Base-by-base conservation (phyloP, 2,888 invertebrate genomes). In the Pedicia rivosa region DNA sequence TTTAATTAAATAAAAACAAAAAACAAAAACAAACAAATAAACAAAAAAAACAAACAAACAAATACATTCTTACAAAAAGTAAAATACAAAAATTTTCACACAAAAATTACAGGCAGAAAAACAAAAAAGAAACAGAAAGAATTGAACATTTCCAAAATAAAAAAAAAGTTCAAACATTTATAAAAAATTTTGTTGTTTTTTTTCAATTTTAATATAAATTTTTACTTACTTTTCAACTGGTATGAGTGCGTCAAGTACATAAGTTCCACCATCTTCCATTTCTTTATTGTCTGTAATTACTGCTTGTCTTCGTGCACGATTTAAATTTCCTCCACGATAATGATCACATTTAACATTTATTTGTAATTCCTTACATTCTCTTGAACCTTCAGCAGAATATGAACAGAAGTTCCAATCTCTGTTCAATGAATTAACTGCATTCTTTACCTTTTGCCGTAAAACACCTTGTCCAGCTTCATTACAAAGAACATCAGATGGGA, bases 321-420 rank as follows among this genome's bases (percentile, higher is more conserved):
- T 71, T 8, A 68, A 66, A 42, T 57, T 57, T 6, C 54, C 57
- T 7, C 52, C 57, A 2, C 62, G 57, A 45, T 82, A 74, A 52
- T 86, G 87, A 53, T 87, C 87, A 52, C 91, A 92, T 57, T 87
- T 86, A 3, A 92, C 87, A 53, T 87, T 82, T 47, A 92, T 88
- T 49, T 83, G 78, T 36, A 92, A 65, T 51, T 90, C 87, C 52
- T 84, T 86, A 55, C 92, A 92, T 54, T 88, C 87, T 31, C 83
- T 56, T 57, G 73, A 59, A 37, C 90, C 87, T 63, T 88, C 83
- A 31, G 78, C 70, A 41, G 84, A 77, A 56, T 87, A 84, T 0
- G 90, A 87, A 57, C 94, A 94, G 78, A 94, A 86, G 68, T 88
- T 86, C 94, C 94, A 95, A 52, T 92, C 88, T 48, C 87, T 74